Evolutionary conservation across 2,113 vertebrate genomes (phyloP).

Genomic region (Thymallus thymallus): DNA sequence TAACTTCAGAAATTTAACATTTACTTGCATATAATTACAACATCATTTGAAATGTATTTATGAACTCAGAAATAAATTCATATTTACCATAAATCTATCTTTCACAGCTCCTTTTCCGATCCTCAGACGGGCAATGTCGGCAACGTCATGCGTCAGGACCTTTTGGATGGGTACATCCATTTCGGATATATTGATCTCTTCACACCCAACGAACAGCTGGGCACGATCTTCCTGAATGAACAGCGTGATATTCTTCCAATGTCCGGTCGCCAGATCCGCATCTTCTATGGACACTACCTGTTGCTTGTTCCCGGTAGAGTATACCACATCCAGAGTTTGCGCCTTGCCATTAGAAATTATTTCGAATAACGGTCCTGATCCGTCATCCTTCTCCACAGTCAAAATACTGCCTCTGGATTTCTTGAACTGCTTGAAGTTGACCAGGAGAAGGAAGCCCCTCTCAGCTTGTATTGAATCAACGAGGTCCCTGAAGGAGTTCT

Average conservation of each 20-base stretch:
- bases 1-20: not conserved
- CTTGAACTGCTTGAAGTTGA: constrained; percentile 88
- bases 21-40: not conserved
- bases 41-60: not conserved
- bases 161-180: constrained; percentile 88
- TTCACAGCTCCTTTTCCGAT: constrained; percentile 88
- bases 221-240: constrained; percentile 93
- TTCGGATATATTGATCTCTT: constrained; percentile 86
- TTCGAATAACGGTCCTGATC: constrained; percentile 86
- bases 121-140: constrained; percentile 79
- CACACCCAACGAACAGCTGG: constrained; percentile 91
- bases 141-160: constrained; percentile 83
- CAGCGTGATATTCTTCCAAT: constrained; percentile 95
- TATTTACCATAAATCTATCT: constrained; percentile 90
- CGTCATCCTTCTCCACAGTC: constrained; percentile 84
- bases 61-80: not conserved
- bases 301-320: constrained; percentile 79
- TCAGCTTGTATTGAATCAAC: constrained; percentile 88
- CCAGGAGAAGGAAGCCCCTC: constrained; percentile 90
- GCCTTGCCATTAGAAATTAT: constrained; percentile 91
- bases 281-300: constrained; percentile 89
- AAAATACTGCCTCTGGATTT: constrained; percentile 85
- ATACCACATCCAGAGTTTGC: constrained; percentile 88
- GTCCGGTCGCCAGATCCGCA: constrained; percentile 82
- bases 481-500: constrained; percentile 88